Evolutionary conservation across 1,140 invertebrate genomes (phyloP).

Genomic region (Aphaenogaster floridana): DNA sequence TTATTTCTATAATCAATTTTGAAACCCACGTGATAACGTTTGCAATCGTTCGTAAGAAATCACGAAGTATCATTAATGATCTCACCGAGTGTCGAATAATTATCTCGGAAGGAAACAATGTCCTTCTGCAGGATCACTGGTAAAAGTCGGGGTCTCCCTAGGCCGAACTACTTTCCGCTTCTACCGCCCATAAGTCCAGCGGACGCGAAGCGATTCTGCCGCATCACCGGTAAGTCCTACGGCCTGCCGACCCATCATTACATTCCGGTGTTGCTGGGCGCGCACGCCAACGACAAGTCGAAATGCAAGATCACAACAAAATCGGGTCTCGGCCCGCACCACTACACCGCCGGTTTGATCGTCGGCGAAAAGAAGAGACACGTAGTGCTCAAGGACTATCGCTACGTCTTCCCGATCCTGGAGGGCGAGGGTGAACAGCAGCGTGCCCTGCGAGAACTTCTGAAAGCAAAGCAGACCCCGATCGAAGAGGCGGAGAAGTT

Average conservation of each 20-base stretch:
- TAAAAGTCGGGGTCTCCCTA: slow-evolving; percentile 92
- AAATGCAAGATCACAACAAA: slow-evolving; percentile 90
- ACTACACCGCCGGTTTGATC: slow-evolving; percentile 87
- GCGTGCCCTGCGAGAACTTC: slow-evolving; percentile 88
- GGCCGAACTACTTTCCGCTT: slow-evolving; percentile 94
- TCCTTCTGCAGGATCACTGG: slow-evolving; percentile 94
- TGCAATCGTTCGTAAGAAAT: background rate
- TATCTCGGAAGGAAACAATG: slow-evolving; percentile 83
- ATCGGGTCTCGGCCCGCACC: slow-evolving; percentile 88
- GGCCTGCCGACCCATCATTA: slow-evolving; percentile 92
- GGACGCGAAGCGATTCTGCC: slow-evolving; percentile 92
- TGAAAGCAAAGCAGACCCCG: slow-evolving; percentile 88
- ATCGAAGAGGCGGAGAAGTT: slow-evolving; percentile 88
- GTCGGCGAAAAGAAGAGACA: slow-evolving; percentile 89
- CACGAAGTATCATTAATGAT: background rate
- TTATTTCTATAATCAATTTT: background rate
- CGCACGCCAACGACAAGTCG: slow-evolving; percentile 87
- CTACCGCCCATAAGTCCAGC: slow-evolving; percentile 93
- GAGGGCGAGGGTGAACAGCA: slow-evolving; percentile 90
- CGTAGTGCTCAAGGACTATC: slow-evolving; percentile 90
- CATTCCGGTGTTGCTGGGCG: slow-evolving; percentile 91
- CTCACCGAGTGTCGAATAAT: slow-evolving; percentile 24
- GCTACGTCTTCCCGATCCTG: slow-evolving; percentile 91
- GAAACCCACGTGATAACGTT: background rate
- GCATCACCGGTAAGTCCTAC: slow-evolving; percentile 94